These are phyloP conservation scores for Perodicticus potto DNA, from an alignment of 2,797 vertebrate species.

Conservation along the genomic window DNA sequence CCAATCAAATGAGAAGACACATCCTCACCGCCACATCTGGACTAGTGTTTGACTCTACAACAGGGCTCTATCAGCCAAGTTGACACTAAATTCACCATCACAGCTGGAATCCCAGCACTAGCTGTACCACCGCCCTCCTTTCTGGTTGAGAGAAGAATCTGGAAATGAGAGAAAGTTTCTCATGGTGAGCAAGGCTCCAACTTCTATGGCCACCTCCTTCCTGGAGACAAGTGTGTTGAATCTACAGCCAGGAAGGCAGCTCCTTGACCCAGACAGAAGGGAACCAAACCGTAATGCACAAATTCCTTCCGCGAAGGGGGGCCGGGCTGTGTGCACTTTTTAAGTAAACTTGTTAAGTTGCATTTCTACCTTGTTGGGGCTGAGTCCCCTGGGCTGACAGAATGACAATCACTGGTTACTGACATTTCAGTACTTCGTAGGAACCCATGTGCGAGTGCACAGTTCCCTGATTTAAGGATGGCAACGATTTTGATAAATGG, in stretches of 20 bases:
- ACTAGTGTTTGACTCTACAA: neutral
- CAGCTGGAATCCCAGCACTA: neutral
- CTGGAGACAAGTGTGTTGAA: neutral
- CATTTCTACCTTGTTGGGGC: neutral
- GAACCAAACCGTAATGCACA: too few species aligned
- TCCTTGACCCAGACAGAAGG: neutral
- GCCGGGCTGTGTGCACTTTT: fast-evolving
- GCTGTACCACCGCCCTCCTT: neutral
- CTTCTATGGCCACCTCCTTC: neutral
- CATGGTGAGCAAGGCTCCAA: neutral
- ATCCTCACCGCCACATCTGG: neutral
- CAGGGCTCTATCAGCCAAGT: neutral
- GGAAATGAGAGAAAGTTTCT: neutral
- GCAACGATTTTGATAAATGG: slow-evolving; percentile 81
- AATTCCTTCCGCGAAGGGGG: neutral
- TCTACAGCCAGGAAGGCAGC: neutral
- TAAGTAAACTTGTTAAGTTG: neutral
- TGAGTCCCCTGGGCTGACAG: fast-evolving
- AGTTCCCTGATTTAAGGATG: slow-evolving; percentile 77
- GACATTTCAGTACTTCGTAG: slow-evolving; percentile 62
- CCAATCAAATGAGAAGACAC: neutral
- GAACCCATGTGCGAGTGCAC: slow-evolving; percentile 71
- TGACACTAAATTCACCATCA: neutral
- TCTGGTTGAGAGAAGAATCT: neutral
- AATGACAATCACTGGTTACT: neutral